Evolutionary conservation across 2,797 vertebrate species (phyloP).

Genomic region (Sus cebifrons): DNA sequence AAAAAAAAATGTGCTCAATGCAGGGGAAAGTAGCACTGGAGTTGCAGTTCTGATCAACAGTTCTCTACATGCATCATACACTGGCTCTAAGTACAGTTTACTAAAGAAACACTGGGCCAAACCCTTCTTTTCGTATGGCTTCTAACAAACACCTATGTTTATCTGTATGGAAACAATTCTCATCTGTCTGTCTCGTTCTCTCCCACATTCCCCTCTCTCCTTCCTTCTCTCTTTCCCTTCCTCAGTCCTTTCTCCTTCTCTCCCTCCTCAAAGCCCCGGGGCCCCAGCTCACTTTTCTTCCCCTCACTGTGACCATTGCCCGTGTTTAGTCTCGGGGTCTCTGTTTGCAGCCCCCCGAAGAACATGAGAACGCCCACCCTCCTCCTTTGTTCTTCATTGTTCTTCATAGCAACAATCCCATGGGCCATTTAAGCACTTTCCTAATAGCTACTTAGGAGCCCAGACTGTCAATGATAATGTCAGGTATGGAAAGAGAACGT

Average conservation of each 20-base stretch:
- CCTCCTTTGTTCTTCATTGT: neutral
- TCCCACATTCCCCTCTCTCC: no score
- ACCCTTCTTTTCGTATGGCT: neutral
- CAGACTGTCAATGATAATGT: neutral
- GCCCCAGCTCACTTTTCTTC: neutral
- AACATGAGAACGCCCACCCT: neutral
- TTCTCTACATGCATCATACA: no score
- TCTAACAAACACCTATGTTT: neutral
- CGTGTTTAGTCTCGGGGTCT: fast-evolving
- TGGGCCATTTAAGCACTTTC: neutral
- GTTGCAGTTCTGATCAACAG: no score
- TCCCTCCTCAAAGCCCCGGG: neutral
- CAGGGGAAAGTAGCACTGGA: no score
- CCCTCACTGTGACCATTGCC: no score
- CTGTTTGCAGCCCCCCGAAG: neutral
- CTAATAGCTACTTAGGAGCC: neutral
- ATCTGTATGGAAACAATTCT: neutral
- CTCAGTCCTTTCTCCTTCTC: neutral
- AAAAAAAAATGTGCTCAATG: no score
- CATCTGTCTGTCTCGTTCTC: neutral
- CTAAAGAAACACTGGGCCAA: neutral
- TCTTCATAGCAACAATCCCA: neutral
- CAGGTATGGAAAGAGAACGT: neutral
- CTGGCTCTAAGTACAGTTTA: neutral
- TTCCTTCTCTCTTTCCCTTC: no score